Percentiles rank a stretch among this genome's conserved stretches.
Evolutionary conservation across 2,113 vertebrate genomes (phyloP).

Genomic region (Bettongia penicillata): DNA sequence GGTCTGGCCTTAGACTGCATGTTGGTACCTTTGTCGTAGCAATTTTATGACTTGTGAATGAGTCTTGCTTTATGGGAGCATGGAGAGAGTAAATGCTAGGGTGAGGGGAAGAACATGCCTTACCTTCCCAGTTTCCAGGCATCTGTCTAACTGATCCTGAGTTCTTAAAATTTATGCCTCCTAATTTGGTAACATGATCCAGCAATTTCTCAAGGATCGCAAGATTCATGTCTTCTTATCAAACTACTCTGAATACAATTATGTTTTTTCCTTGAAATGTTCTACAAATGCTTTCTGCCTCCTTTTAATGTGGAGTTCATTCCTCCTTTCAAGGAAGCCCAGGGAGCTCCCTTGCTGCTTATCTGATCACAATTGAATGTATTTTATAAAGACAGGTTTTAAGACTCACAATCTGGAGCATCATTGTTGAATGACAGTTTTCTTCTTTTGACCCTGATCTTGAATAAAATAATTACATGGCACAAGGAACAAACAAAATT

Average conservation of each 20-base stretch:
- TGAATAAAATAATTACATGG: background rate
- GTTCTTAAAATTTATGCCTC: background rate
- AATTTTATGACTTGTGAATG: background rate
- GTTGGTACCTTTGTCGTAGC: background rate
- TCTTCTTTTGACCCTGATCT: background rate
- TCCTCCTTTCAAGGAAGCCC: background rate
- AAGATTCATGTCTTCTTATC: background rate
- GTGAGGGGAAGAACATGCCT: background rate
- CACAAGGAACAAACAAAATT: background rate
- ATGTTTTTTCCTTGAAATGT: background rate
- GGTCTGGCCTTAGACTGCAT: background rate
- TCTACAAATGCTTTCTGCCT: background rate
- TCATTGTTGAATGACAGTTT: background rate
- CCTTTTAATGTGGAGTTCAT: background rate
- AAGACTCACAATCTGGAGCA: background rate
- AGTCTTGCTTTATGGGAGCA: too few relatives aligned
- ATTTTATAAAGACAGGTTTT: background rate
- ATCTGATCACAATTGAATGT: background rate
- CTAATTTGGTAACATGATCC: background rate
- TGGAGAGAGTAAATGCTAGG: too few relatives aligned
- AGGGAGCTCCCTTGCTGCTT: background rate
- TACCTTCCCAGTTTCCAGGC: background rate
- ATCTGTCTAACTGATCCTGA: background rate
- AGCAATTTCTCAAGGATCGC: background rate
- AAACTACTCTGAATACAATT: background rate